These are phyloP conservation scores for Tipula confusa DNA, from an alignment of 2,888 invertebrate genomes.

Conservation along the genomic window DNA sequence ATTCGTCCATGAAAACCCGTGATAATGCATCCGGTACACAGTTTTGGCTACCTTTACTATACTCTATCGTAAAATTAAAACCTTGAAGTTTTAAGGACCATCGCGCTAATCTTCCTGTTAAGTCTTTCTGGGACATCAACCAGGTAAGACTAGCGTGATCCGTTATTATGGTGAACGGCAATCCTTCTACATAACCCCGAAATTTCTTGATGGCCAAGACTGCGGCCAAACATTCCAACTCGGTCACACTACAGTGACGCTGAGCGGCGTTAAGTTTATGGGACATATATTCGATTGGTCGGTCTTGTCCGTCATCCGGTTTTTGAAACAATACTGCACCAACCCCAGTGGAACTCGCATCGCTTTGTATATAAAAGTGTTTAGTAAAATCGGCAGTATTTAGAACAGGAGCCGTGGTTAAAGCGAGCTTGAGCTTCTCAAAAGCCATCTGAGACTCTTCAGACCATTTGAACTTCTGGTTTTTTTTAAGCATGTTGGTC, in stretches of 20 bases:
- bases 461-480: too few relatives aligned
- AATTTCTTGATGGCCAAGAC: background rate
- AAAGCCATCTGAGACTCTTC: too few relatives aligned
- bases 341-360: too few relatives aligned
- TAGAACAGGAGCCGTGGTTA: too few relatives aligned
- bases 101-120: background rate
- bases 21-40: background rate
- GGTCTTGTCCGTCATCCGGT: background rate
- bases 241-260: background rate
- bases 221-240: background rate
- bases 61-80: background rate
- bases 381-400: too few relatives aligned
- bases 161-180: background rate
- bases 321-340: too few relatives aligned
- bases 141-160: background rate
- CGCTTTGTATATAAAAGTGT: too few relatives aligned
- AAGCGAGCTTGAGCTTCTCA: too few relatives aligned
- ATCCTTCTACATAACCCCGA: background rate
- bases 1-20: too few relatives aligned
- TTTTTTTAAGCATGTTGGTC: too few relatives aligned
- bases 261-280: background rate
- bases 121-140: background rate
- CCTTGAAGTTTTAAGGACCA: background rate
- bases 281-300: background rate
- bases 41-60: background rate